These are phyloP conservation scores for Heterochromis multidens DNA, from an alignment of 2,113 vertebrate genomes.

Conservation along the genomic window DNA sequence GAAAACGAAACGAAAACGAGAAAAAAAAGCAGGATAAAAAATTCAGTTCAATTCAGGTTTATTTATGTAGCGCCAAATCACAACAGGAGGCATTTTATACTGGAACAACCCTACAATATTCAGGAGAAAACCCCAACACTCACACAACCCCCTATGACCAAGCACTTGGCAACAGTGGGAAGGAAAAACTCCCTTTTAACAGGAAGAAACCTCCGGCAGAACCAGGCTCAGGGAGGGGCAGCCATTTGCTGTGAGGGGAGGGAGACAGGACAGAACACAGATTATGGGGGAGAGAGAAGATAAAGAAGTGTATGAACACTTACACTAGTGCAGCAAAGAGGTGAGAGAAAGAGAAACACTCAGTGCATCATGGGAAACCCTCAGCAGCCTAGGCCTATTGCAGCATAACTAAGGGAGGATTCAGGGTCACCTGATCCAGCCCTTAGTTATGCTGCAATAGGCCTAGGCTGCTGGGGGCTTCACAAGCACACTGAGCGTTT, in stretches of 20 bases:
- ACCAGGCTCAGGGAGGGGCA: not conserved
- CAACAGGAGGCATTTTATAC: not conserved
- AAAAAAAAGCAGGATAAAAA: too few species aligned
- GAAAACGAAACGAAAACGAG: too few species aligned
- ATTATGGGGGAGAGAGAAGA: not conserved
- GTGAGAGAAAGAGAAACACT: not conserved
- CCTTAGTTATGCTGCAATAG: too few species aligned
- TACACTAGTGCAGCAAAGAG: not conserved
- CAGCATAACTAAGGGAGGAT: not conserved
- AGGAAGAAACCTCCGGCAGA: not conserved
- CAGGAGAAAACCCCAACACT: not conserved
- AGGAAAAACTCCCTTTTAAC: not conserved
- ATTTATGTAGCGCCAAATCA: not conserved
- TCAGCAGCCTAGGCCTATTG: not conserved
- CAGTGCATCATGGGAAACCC: not conserved
- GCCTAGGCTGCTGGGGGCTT: too few species aligned
- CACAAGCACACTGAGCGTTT: too few species aligned
- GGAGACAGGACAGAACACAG: fast-evolving
- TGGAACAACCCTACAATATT: not conserved
- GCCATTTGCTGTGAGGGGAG: not conserved
- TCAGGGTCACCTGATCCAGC: too few species aligned
- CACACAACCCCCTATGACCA: not conserved
- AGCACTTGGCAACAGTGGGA: not conserved
- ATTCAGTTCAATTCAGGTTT: not conserved
- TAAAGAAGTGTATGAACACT: not conserved